phyloP scores from a whole-genome alignment of 2,113 vertebrate genomes.

The Tympanuchus pallidicinctus region DNA sequence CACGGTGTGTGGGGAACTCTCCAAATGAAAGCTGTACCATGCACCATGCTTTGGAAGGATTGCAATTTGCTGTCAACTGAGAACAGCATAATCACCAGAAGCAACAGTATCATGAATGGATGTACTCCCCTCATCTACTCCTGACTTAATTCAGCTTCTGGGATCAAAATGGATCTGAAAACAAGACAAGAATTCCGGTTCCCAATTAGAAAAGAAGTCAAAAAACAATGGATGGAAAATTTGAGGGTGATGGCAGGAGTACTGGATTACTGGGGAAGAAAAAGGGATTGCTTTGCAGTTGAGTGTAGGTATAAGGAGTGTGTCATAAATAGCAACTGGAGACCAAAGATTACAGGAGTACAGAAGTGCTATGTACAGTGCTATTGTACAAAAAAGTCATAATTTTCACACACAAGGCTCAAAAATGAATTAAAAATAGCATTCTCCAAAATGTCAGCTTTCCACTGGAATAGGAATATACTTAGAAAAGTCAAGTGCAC shows the following conservation, averaged over 20 bases:
- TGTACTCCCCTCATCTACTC: not conserved
- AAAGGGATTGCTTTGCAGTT: not conserved
- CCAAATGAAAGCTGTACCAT: not conserved
- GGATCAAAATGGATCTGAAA: not conserved
- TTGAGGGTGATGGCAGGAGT: not conserved
- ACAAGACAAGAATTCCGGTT: not conserved
- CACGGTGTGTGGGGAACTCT: not conserved
- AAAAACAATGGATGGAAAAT: not conserved
- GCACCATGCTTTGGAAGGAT: not conserved
- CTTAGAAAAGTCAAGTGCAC: not conserved
- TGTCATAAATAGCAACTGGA: not conserved
- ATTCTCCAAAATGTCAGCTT: not conserved
- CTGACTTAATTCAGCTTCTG: not conserved
- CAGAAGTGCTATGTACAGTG: not conserved
- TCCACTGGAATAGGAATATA: not conserved
- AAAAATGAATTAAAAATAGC: not conserved
- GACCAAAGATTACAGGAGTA: not conserved
- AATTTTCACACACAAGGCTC: not conserved
- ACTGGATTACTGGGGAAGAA: not conserved
- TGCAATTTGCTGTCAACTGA: not conserved
- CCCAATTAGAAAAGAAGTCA: not conserved
- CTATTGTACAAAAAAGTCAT: not conserved
- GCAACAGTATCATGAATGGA: not conserved
- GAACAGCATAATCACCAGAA: not conserved
- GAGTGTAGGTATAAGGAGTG: not conserved